These are phyloP conservation scores for Oreotrochilus melanogaster DNA, from an alignment of 2,113 vertebrate genomes.

Conservation along the genomic window DNA sequence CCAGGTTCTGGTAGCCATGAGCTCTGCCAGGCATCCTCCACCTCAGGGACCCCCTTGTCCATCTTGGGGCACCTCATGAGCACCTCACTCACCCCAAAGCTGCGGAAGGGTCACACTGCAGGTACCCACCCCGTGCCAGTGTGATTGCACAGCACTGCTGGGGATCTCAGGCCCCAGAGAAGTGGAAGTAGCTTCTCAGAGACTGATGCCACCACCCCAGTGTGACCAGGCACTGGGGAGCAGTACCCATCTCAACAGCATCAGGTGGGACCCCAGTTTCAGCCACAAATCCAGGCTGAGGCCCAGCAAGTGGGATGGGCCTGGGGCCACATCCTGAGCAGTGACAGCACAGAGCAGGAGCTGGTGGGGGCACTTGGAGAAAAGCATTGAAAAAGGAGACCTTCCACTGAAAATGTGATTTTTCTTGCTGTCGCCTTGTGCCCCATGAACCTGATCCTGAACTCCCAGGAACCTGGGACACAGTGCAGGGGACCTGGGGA, in stretches of 20 bases:
- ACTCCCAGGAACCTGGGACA: neutral
- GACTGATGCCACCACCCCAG: rapidly evolving
- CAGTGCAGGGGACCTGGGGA: rapidly evolving
- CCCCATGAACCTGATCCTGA: neutral
- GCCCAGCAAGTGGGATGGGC: rapidly evolving
- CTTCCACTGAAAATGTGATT: neutral
- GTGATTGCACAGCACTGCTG: rapidly evolving
- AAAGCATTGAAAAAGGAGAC: neutral
- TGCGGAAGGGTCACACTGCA: neutral
- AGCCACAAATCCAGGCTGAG: neutral
- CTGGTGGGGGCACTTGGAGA: neutral
- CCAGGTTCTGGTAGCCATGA: neutral
- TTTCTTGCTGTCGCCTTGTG: rapidly evolving
- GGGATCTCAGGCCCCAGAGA: rapidly evolving
- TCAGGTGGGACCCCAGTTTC: neutral
- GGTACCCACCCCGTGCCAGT: rapidly evolving
- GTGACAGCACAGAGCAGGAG: neutral
- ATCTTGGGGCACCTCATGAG: neutral
- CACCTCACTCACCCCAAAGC: neutral
- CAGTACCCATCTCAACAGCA: rapidly evolving
- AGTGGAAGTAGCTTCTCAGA: neutral
- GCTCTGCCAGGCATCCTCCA: rapidly evolving
- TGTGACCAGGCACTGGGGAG: neutral
- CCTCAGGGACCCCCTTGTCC: neutral
- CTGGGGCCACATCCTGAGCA: neutral